Evolutionary conservation across 2,113 vertebrate species (phyloP).

Genomic region (Scalopus aquaticus): DNA sequence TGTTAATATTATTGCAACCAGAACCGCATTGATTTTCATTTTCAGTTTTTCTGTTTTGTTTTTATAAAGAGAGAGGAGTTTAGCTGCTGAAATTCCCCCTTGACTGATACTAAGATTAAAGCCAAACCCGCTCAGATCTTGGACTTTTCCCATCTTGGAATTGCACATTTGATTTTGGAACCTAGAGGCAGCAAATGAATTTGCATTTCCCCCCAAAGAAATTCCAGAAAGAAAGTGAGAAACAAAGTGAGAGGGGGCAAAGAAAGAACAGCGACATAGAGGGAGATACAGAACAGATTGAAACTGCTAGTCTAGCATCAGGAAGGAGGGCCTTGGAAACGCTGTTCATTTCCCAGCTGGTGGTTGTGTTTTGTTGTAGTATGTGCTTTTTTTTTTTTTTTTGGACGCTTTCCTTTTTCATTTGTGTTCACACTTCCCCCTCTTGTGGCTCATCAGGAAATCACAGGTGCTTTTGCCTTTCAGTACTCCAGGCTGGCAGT

Average conservation of each 20-base stretch:
- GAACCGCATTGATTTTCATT: not conserved
- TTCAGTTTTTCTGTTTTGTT: not conserved
- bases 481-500: not conserved
- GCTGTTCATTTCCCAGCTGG: slow-evolving; percentile 68
- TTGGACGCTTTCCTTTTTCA: slow-evolving; percentile 30
- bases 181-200: slow-evolving; percentile 31
- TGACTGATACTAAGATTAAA: not conserved
- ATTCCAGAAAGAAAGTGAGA: slow-evolving; percentile 57
- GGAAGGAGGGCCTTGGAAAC: not conserved
- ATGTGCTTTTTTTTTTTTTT: too few relatives aligned
- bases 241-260: not conserved
- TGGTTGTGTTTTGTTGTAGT: not conserved
- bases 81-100: not conserved
- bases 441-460: slow-evolving; percentile 87
- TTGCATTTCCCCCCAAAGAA: slow-evolving; percentile 62
- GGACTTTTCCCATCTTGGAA: not conserved
- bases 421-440: slow-evolving; percentile 86
- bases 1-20: not conserved
- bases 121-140: not conserved
- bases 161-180: slow-evolving; percentile 24
- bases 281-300: slow-evolving; percentile 44
- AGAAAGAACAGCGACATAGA: slow-evolving; percentile 57
- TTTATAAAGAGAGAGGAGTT: not conserved
- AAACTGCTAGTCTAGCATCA: slow-evolving; percentile 51
- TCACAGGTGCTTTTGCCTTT: slow-evolving; percentile 77